Conservation (phyloP, 2,888 invertebrate genomes). For the Diplazon laetatorius region DNA sequence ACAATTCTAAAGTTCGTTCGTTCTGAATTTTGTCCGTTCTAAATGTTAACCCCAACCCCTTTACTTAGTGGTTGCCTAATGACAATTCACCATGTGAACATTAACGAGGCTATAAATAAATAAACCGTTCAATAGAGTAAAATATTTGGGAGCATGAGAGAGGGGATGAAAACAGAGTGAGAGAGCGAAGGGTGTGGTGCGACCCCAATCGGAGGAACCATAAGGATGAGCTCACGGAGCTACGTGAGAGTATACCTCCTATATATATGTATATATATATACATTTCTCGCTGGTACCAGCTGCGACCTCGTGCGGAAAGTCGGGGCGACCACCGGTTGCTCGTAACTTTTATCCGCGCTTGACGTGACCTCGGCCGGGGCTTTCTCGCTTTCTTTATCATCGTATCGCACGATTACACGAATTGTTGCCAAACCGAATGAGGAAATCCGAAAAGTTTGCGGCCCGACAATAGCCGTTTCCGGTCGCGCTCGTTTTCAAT, state of each 20-base stretch:
- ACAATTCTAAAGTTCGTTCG: too few relatives aligned
- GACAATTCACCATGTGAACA: too few relatives aligned
- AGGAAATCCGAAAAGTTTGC: too few relatives aligned
- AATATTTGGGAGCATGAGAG: slow-evolving; percentile 32
- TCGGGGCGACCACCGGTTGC: slow-evolving; percentile 63
- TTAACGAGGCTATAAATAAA: too few relatives aligned
- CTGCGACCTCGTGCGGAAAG: slow-evolving; percentile 50
- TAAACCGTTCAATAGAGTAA: slow-evolving; percentile 42
- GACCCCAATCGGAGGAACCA: neutral
- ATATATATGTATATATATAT: too few relatives aligned
- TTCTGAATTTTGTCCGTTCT: too few relatives aligned
- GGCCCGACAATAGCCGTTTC: too few relatives aligned
- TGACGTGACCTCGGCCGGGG: neutral
- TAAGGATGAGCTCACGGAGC: slow-evolving; percentile 6
- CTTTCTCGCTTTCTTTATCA: neutral
- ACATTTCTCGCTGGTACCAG: slow-evolving; percentile 48
- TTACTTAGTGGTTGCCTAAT: too few relatives aligned
- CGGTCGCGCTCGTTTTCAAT: too few relatives aligned
- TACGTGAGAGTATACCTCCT: slow-evolving; percentile 3
- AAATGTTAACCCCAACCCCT: too few relatives aligned
- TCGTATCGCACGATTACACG: neutral
- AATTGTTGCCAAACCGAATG: too few relatives aligned
- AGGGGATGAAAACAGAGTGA: slow-evolving; percentile 21
- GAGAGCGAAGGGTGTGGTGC: slow-evolving; percentile 1
- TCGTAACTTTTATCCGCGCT: slow-evolving; percentile 25